Conservation (phyloP, 2,888 invertebrate genomes). For the Pristionchus maxplancki region DNA sequence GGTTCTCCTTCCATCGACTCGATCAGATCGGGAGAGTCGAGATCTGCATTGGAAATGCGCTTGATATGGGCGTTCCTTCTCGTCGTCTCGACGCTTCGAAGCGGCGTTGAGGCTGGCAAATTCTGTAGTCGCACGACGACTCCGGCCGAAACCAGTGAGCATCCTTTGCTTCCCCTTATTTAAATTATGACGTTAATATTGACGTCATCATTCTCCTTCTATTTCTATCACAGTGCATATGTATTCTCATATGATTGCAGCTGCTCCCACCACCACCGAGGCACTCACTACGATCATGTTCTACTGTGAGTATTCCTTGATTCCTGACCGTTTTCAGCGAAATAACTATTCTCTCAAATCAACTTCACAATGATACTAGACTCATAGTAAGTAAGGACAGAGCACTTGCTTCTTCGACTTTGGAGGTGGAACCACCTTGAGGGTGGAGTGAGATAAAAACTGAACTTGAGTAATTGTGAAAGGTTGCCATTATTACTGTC, state of each 20-base stretch:
- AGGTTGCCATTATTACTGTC: no score
- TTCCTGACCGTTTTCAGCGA: not conserved
- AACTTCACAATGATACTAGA: no score
- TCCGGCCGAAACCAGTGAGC: slow-evolving; percentile 21
- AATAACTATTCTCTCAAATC: no score
- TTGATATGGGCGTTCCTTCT: slow-evolving; percentile 3
- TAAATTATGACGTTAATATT: no score
- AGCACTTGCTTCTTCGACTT: no score
- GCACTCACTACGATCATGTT: slow-evolving; percentile 36
- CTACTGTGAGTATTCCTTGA: slow-evolving; percentile 26
- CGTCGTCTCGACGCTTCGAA: not conserved
- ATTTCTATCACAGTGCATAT: no score
- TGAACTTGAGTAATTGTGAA: no score
- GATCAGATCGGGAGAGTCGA: not conserved
- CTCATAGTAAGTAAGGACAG: no score
- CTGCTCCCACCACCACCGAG: slow-evolving; percentile 31
- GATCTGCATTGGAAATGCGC: not conserved
- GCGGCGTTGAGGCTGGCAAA: not conserved
- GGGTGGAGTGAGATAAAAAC: no score
- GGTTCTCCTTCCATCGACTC: not conserved
- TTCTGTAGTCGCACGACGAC: slow-evolving; percentile 36
- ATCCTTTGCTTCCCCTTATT: not conserved
- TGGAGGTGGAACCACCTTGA: no score
- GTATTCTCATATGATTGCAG: not conserved
- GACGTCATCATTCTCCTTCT: no score